phyloP scores from a whole-genome alignment of 2,113 vertebrate genomes.

The Callospermophilus lateralis region DNA sequence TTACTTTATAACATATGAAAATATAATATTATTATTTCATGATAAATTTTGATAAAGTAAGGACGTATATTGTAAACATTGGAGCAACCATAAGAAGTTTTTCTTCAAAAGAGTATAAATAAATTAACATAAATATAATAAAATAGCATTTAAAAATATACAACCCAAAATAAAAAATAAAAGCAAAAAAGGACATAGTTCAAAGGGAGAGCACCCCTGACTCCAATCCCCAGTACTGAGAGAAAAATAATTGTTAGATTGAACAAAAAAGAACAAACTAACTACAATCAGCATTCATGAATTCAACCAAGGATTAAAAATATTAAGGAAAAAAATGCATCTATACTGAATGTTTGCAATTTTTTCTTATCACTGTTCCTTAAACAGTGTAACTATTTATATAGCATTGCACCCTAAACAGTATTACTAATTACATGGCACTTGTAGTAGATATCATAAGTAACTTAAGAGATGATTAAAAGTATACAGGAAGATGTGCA shows the following conservation, averaged over 20 bases:
- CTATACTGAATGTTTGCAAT: neutral
- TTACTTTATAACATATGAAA: neutral
- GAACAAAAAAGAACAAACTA: neutral
- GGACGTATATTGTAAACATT: neutral
- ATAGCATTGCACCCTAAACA: too few species aligned
- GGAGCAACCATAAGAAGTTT: neutral
- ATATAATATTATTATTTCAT: neutral
- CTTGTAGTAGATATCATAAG: too few species aligned
- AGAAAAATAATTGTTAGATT: neutral
- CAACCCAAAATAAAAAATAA: neutral
- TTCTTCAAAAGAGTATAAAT: slow-evolving; percentile 11
- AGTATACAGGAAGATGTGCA: neutral
- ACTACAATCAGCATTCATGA: neutral
- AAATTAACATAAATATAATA: slow-evolving; percentile 5
- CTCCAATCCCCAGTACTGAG: too few species aligned
- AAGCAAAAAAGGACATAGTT: too few species aligned
- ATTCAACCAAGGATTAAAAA: neutral
- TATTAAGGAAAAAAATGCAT: neutral
- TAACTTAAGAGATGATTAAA: too few species aligned
- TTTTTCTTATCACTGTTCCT: neutral
- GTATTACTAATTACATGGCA: too few species aligned
- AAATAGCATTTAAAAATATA: neutral
- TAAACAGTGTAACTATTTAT: neutral
- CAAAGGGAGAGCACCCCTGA: too few species aligned
- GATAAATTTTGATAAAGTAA: neutral